Conservation (phyloP, 1,140 invertebrate species). For the Homalodisca vitripennis region DNA sequence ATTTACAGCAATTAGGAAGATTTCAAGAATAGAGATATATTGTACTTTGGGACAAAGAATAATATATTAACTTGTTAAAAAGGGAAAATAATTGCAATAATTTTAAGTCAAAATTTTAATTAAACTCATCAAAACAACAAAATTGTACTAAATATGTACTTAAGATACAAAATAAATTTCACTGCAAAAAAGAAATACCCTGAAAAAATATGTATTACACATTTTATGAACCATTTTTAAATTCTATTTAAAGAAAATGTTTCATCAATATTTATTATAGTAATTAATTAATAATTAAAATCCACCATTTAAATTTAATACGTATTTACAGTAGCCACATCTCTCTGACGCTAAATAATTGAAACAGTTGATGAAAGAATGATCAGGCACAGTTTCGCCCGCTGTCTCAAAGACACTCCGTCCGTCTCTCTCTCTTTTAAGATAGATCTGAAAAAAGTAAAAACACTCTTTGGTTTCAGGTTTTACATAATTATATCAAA, state of each 20-base stretch:
- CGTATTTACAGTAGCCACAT: not conserved
- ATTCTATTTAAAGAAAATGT: not conserved
- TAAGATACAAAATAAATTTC: not conserved
- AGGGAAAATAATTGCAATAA: no score
- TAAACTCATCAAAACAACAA: not conserved
- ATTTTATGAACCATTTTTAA: not conserved
- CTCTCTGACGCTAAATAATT: slow-evolving; percentile 15
- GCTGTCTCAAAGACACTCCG: not conserved
- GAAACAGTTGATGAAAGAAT: slow-evolving; percentile 13
- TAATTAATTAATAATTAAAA: not conserved
- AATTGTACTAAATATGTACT: not conserved
- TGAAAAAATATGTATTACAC: not conserved
- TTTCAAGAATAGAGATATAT: no score
- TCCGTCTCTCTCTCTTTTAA: not conserved
- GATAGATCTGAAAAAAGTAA: slow-evolving; percentile 1
- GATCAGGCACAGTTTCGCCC: slow-evolving; percentile 7
- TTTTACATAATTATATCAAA: no score
- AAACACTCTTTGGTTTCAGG: no score
- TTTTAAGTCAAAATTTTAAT: no score
- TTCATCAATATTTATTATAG: not conserved
- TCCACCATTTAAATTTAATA: not conserved
- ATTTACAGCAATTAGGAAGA: no score
- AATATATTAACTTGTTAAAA: no score
- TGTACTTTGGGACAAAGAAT: no score
- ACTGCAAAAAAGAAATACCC: not conserved